Base-by-base conservation (phyloP, 1,140 invertebrate genomes). In the Physella acuta region DNA sequence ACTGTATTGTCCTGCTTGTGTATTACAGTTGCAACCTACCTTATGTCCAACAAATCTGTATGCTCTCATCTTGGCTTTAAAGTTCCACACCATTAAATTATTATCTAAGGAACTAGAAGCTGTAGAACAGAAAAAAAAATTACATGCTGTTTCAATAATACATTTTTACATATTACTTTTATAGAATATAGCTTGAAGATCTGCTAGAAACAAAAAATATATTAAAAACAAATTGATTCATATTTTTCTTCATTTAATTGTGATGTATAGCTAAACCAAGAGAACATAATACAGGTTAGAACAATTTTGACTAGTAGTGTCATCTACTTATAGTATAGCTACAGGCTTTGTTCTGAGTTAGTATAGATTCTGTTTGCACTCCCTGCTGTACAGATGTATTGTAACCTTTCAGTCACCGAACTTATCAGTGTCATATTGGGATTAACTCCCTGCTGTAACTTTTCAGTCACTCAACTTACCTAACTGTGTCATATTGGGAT, bases 21-120 rank as follows among this genome's bases (percentile, higher is more conserved):
- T n/a, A n/a, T n/a, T n/a, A n/a, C n/a, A 4, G 5, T 24, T 34
- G 11, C 20, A 24, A 44, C 59, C 70, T 73, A 87, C 86, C 83
- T 84, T 85, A 70, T 85, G 84, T 59, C 84, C 84, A 24, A 84
- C 80, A 81, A 82, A 85, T 76, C 84, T 82, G 77, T 86, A 88
- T 17, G 86, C 87, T 76, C 86, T 81, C 73, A 83, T 85, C 52
- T 86, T 84, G 51, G 85, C 82, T 60, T 85, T 84, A 70, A 92
- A 88, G 75, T 93, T 91, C 93, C 93, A 95, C 37, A 94, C 86
- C 88, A 94, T 90, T 55, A 94, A 82, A 65, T 89, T 90, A 55
- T 90, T 87, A 83, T 94, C 93, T 74, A 89, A 85, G 30, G 92
- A 92, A 70, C 91, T 88, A 58, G 92, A 93, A 17, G 90, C 84